phyloP scores from a whole-genome alignment of 2,113 vertebrate species.

The Taxidea taxus region DNA sequence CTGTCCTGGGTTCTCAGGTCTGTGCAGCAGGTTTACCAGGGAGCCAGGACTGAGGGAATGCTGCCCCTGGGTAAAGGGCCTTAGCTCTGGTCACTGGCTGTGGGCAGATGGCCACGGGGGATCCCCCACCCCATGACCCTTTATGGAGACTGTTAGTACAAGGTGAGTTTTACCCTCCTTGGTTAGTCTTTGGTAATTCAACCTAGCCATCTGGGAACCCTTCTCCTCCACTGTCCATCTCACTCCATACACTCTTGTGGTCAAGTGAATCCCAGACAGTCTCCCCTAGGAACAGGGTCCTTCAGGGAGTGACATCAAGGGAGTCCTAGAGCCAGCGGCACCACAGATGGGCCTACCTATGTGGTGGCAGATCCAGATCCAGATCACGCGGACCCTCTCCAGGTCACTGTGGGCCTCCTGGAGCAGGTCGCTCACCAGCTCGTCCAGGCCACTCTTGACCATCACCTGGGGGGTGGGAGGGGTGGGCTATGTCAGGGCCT shows the following conservation, averaged over 20 bases:
- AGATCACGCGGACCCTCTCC: slow-evolving; percentile 87
- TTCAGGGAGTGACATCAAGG: neutral
- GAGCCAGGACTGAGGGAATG: neutral
- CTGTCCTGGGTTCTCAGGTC: neutral
- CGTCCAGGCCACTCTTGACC: slow-evolving; percentile 78
- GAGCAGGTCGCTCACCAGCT: slow-evolving; percentile 83
- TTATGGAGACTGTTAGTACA: neutral
- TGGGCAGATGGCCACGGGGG: neutral
- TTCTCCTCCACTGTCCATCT: neutral
- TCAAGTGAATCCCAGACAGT: neutral
- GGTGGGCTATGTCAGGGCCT: neutral
- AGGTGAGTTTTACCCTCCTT: neutral
- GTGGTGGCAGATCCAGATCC: slow-evolving; percentile 90
- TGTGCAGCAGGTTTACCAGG: neutral
- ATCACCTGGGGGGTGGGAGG: slow-evolving; percentile 75
- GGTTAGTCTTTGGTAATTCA: neutral
- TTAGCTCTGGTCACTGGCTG: neutral
- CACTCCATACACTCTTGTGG: neutral
- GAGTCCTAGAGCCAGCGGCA: neutral
- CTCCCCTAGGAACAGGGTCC: neutral
- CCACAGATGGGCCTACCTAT: slow-evolving; percentile 81
- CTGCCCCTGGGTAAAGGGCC: neutral
- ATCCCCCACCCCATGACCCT: neutral
- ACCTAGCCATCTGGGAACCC: neutral
- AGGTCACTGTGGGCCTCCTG: slow-evolving; percentile 83